Evolutionary conservation across 2,888 invertebrate species (phyloP).

Genomic region (Drosophila paramelanica): DNA sequence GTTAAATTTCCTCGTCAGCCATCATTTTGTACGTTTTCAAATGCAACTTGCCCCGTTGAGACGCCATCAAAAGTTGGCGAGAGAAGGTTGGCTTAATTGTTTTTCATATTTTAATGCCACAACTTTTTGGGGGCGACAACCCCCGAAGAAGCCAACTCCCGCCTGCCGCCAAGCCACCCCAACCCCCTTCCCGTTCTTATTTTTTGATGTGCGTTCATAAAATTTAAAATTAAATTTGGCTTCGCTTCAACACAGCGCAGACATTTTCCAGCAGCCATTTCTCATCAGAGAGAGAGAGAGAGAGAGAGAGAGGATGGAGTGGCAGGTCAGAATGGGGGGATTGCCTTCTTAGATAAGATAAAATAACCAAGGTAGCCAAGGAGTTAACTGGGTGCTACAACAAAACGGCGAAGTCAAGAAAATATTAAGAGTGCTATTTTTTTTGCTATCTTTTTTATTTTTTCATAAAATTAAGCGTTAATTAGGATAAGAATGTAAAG

Average conservation of each 20-base stretch:
- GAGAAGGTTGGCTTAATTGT: slow-evolving; percentile 66
- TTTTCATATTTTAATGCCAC: slow-evolving; percentile 80
- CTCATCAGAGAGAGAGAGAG: slow-evolving; percentile 34
- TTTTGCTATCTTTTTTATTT: slow-evolving; percentile 1
- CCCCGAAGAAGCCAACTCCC: slow-evolving; percentile 26
- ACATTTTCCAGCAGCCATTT: slow-evolving; percentile 72
- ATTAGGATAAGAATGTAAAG: slow-evolving; percentile 17
- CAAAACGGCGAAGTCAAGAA: slow-evolving; percentile 36
- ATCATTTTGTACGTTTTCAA: slow-evolving; percentile 37
- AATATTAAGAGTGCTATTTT: slow-evolving; percentile 24
- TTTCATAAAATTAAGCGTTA: slow-evolving; percentile 17
- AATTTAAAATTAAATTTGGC: slow-evolving; percentile 78
- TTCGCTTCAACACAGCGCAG: slow-evolving; percentile 59
- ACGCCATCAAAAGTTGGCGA: slow-evolving; percentile 18
- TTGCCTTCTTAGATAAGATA: slow-evolving; percentile 33
- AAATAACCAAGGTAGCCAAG: slow-evolving; percentile 31
- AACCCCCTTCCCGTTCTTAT: slow-evolving; percentile 27
- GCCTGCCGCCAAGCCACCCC: not conserved
- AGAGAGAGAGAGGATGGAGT: not conserved
- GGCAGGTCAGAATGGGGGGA: slow-evolving; percentile 1
- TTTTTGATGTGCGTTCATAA: slow-evolving; percentile 78
- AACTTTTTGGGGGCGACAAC: slow-evolving; percentile 55
- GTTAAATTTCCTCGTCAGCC: slow-evolving; percentile 37
- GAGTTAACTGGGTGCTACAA: slow-evolving; percentile 30
- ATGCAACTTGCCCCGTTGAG: slow-evolving; percentile 41